These are phyloP conservation scores for Plebejus melissa DNA, from an alignment of 2,888 invertebrate species.

Conservation along the genomic window DNA sequence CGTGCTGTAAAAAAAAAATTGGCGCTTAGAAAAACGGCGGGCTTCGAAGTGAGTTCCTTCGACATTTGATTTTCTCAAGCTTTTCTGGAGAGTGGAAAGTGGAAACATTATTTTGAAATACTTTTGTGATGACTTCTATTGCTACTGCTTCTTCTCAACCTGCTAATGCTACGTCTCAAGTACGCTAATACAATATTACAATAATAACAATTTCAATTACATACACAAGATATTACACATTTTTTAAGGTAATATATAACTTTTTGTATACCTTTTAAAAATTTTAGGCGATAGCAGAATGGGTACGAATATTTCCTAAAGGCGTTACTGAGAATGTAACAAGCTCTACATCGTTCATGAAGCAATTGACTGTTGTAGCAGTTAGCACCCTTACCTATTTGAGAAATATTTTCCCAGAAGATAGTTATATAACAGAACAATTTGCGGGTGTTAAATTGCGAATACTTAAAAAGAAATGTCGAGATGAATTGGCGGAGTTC, in stretches of 20 bases:
- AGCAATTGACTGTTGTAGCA: constrained; percentile 60
- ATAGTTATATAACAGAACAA: constrained; percentile 50
- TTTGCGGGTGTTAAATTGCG: constrained; percentile 53
- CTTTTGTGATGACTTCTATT: constrained; percentile 43
- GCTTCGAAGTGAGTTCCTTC: background rate
- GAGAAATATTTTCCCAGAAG: constrained; percentile 55
- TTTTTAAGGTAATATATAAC: background rate
- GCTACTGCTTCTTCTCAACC: background rate
- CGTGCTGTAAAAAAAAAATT: background rate
- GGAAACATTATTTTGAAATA: constrained; percentile 30
- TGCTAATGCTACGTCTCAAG: constrained; percentile 37
- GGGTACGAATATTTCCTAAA: constrained; percentile 56
- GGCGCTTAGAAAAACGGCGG: background rate
- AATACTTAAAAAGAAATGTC: constrained; percentile 57
- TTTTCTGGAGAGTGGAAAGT: background rate
- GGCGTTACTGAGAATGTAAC: constrained; percentile 59
- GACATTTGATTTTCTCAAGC: background rate
- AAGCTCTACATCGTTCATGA: constrained; percentile 63
- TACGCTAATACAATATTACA: constrained; percentile 31
- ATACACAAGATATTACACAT: too few relatives aligned
- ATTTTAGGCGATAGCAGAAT: constrained; percentile 53
- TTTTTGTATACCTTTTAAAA: constrained; percentile 5
- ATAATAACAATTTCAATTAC: background rate
- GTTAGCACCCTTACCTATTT: constrained; percentile 59
- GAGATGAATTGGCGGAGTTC: constrained; percentile 58